Evolutionary conservation across 35 echinoderm and acorn worm genomes (phyloP).

Genomic region (Lytechinus variegatus): DNA sequence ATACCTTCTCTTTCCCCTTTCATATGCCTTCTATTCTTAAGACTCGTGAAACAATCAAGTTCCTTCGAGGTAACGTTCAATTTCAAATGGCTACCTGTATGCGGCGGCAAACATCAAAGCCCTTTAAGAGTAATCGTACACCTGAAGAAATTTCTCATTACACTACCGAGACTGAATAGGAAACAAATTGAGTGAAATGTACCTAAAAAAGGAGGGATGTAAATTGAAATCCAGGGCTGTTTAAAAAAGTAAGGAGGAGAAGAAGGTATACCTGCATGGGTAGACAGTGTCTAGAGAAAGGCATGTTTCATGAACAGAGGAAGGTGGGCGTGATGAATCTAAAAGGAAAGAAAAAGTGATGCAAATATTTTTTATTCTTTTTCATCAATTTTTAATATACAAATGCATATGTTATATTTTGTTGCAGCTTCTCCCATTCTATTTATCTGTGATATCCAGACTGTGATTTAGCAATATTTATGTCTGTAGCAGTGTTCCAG

Average conservation of each 20-base stretch:
- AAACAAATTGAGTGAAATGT: background rate
- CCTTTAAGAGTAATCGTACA: background rate
- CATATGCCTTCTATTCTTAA: background rate
- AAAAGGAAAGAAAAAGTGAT: no score
- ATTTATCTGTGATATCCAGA: no score
- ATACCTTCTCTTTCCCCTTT: background rate
- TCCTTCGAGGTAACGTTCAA: background rate
- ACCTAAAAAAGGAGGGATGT: background rate
- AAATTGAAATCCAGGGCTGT: background rate
- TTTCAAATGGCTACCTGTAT: background rate
- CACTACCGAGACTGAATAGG: background rate
- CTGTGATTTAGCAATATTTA: background rate
- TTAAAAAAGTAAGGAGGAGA: background rate
- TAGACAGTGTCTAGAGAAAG: background rate
- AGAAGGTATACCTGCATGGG: background rate
- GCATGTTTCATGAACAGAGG: background rate
- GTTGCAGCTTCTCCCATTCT: no score
- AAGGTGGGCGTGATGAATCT: no score
- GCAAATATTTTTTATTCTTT: no score
- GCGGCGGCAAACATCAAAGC: background rate
- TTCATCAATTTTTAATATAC: no score
- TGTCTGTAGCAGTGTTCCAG: background rate
- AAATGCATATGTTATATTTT: background rate
- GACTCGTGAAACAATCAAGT: background rate
- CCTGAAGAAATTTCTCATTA: slow-evolving; percentile 13